These are phyloP conservation scores for Drosophila prolongata DNA, from an alignment of 2,888 invertebrate species.

Conservation along the genomic window DNA sequence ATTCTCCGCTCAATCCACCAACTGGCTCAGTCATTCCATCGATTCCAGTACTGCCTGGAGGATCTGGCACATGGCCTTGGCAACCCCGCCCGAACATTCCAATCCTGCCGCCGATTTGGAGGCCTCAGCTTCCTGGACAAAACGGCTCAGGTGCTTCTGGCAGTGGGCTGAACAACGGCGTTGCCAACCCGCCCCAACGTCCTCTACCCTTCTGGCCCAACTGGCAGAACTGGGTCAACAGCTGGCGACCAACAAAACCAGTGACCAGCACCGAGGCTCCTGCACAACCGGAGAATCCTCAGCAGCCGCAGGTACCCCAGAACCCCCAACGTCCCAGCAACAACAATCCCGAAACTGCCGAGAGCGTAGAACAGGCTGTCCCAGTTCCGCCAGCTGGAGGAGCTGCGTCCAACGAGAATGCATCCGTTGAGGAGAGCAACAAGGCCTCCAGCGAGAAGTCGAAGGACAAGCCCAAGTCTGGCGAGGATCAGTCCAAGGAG, in stretches of 20 bases:
- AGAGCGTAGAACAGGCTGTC: conserved; percentile 19
- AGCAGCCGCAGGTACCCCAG: conserved; percentile 11
- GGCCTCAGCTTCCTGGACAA: conserved; percentile 32
- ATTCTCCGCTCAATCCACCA: conserved; percentile 11
- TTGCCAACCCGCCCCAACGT: conserved; percentile 21
- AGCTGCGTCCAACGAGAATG: conserved; percentile 58
- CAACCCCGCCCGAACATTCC: conserved; percentile 32
- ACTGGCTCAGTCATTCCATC: conserved; percentile 31
- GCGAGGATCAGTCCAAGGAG: conserved; percentile 39
- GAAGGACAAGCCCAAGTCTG: conserved; percentile 42
- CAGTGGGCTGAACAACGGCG: conserved; percentile 23
- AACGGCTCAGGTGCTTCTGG: conserved; percentile 20
- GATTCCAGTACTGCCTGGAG: conserved; percentile 38
- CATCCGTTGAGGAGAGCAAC: conserved; percentile 65
- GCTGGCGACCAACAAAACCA: conserved; percentile 51
- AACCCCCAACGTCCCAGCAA: conserved; percentile 20
- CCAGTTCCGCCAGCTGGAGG: conserved; percentile 39
- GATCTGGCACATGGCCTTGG: conserved; percentile 54
- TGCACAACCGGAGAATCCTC: conserved; percentile 21
- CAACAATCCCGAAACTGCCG: conserved; percentile 36
- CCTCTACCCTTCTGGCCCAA: conserved; percentile 57
- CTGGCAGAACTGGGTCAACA: conserved; percentile 61
- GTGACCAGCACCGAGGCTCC: conserved; percentile 16
- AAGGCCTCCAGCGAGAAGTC: conserved; percentile 47
- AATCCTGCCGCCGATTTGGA: conserved; percentile 42